Percentiles rank a stretch among this genome's conserved stretches.
These are phyloP conservation scores for Odontamblyopus rebecca DNA, from an alignment of 2,797 vertebrate species.

Conservation along the genomic window DNA sequence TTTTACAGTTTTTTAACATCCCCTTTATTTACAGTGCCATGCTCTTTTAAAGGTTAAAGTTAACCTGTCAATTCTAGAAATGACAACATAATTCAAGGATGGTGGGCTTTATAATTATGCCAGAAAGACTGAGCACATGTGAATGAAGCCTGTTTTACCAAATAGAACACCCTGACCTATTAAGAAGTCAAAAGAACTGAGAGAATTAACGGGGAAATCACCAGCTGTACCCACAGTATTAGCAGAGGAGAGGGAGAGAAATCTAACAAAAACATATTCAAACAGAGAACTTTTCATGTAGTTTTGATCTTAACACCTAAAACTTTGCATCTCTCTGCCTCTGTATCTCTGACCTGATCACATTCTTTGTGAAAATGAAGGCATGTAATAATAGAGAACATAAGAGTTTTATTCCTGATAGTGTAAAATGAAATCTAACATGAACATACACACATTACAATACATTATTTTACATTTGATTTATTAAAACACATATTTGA, in stretches of 20 bases:
- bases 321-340: background rate
- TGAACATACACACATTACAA: no score
- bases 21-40: background rate
- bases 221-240: constrained; percentile 15
- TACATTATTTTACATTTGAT: background rate
- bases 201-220: constrained; percentile 11
- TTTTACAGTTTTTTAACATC: background rate
- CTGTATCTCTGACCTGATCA: background rate
- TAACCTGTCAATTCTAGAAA: background rate
- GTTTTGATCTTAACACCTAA: constrained; percentile 36
- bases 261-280: constrained; percentile 20
- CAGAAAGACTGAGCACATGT: background rate
- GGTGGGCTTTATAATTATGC: constrained; percentile 1
- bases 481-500: background rate
- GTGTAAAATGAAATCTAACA: background rate
- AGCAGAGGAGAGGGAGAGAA: constrained; percentile 19
- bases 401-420: background rate
- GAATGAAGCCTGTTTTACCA: constrained; percentile 16
- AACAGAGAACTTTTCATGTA: constrained; percentile 24
- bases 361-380: constrained; percentile 7
- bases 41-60: background rate
- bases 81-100: background rate
- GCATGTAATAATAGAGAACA: constrained; percentile 21
- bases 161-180: constrained; percentile 25
- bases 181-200: constrained; percentile 26